Conservation (phyloP, 2,113 vertebrate genomes). For the Corythaeola cristata region DNA sequence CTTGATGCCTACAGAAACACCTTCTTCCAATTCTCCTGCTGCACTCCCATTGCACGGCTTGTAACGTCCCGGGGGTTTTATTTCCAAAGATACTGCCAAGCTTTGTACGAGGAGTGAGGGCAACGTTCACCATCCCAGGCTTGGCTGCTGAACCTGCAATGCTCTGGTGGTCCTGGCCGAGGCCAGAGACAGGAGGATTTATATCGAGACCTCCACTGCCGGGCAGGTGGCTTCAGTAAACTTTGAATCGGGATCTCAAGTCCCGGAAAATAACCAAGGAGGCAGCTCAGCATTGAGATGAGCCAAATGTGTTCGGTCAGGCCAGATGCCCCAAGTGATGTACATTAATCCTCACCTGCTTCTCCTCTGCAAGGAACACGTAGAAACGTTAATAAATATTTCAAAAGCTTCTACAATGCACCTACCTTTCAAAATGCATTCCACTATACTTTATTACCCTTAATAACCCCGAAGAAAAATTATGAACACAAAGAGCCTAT, state of each 20-base stretch:
- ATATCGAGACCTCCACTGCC: not conserved
- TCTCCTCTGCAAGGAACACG: not conserved
- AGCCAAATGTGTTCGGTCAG: not conserved
- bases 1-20: not conserved
- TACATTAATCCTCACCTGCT: not conserved
- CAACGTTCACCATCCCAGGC: not conserved
- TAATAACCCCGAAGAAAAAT: not conserved
- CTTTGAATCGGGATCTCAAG: not conserved
- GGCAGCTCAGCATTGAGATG: not conserved
- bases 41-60: not conserved
- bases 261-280: not conserved
- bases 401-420: not conserved
- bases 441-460: not conserved
- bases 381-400: constrained; percentile 15
- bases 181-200: not conserved
- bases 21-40: not conserved
- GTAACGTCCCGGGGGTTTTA: not conserved
- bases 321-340: not conserved
- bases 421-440: not conserved
- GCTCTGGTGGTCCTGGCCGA: not conserved
- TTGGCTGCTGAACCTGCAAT: not conserved
- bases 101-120: not conserved
- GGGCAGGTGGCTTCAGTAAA: not conserved
- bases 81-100: not conserved
- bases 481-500: not conserved